phyloP scores from a whole-genome alignment of 1,140 invertebrate genomes.

The Elysia chlorotica region DNA sequence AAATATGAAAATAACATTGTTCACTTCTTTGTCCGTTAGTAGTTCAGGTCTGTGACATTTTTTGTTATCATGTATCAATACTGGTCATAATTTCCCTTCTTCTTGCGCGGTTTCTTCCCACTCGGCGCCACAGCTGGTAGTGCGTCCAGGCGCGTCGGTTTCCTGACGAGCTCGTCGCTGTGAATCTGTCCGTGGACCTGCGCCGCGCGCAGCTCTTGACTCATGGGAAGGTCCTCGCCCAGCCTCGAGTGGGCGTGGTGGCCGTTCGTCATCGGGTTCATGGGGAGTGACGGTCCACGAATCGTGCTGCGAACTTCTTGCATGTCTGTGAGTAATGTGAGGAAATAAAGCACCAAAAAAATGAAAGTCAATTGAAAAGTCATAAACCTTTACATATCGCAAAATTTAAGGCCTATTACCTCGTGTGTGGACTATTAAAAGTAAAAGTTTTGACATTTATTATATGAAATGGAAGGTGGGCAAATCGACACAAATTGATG shows the following conservation, averaged over 20 bases:
- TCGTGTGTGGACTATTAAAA: too few relatives aligned
- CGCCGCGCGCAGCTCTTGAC: constrained; percentile 40
- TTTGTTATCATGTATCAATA: too few relatives aligned
- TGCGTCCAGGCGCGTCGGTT: constrained; percentile 52
- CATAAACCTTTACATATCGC: too few relatives aligned
- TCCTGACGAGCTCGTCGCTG: constrained; percentile 35
- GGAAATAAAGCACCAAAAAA: too few relatives aligned
- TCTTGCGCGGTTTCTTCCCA: constrained; percentile 43
- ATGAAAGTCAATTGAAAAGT: too few relatives aligned
- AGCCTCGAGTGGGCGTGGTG: constrained; percentile 19
- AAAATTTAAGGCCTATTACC: too few relatives aligned
- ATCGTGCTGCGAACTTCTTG: constrained; percentile 2
- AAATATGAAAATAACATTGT: too few relatives aligned
- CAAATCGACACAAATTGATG: too few relatives aligned
- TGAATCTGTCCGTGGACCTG: constrained; percentile 46
- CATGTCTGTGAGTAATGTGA: constrained; percentile 18
- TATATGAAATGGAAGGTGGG: too few relatives aligned
- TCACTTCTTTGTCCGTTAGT: too few relatives aligned
- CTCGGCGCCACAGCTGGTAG: constrained; percentile 41
- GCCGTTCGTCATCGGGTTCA: constrained; percentile 19
- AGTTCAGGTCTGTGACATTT: too few relatives aligned
- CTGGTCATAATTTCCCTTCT: constrained; percentile 19
- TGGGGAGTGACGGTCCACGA: neutral
- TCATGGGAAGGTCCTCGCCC: constrained; percentile 28
- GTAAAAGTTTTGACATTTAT: too few relatives aligned